Conservation (phyloP, 2,888 invertebrate species). For the Ypsolopha sequella region DNA sequence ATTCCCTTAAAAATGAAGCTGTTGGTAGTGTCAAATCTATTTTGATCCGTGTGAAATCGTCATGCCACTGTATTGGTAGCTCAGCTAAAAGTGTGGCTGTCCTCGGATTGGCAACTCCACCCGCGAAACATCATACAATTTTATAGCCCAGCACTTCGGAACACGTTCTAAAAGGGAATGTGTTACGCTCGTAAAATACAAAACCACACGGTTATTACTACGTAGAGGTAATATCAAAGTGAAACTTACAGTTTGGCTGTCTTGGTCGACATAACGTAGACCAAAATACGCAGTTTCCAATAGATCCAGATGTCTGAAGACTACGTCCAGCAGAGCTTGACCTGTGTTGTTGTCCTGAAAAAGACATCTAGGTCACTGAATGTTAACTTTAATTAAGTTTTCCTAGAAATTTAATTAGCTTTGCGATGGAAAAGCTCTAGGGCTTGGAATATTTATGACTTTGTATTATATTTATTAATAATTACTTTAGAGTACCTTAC, state of each 20-base stretch:
- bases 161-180: too few relatives aligned
- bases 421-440: background rate
- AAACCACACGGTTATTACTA: background rate
- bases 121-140: too few relatives aligned
- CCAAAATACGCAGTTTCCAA: constrained; percentile 98
- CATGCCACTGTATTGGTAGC: too few relatives aligned
- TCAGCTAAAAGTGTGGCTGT: too few relatives aligned
- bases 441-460: background rate
- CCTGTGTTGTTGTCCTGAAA: constrained; percentile 90
- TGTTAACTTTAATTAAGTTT: background rate
- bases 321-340: constrained; percentile 91
- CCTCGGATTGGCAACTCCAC: too few relatives aligned
- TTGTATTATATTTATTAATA: background rate
- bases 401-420: background rate
- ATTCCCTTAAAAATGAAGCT: background rate
- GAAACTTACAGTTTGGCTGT: constrained; percentile 91
- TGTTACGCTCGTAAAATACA: too few relatives aligned
- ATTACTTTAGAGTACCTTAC: too few relatives aligned
- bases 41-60: too few relatives aligned
- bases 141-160: too few relatives aligned
- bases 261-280: constrained; percentile 90
- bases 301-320: constrained; percentile 92
- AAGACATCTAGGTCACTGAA: background rate
- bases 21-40: background rate
- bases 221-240: background rate